Evolutionary conservation across 1,140 invertebrate genomes (phyloP), one percentile per base, ranked within the genome.

Genomic region (Hyles vespertilio): DNA sequence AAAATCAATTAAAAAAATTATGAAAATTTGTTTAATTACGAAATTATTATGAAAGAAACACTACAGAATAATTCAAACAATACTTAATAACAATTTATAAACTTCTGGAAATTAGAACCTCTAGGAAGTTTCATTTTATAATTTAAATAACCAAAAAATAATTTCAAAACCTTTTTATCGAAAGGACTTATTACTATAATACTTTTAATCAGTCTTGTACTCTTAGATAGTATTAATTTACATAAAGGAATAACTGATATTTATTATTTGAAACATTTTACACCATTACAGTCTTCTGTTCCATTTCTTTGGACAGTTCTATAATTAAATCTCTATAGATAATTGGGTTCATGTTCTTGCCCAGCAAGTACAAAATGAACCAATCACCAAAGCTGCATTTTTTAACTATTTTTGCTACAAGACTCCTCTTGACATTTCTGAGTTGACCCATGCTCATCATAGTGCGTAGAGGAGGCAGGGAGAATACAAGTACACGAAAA

Each of bases 321-420:
- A 87, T 61, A 51, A 91, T 72, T 36, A 93, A 67, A 57, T 93
- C 91, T 64, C 89, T 89, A 73, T 91, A 93, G 22, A 92, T 77
- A 22, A 92, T 73, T 0, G 91, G 89, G 71, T 94, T 92, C 50
- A 95, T 89, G 71, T 94, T 95, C 67, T 93, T 92, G 8, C 92
- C 91, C 45, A 94, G 77, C 61, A 92, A 90, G 70, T 92, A 91
- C 1, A 95, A 75, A 3, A 95, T 69, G 77, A 94, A 95, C 92
- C 93, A 94, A 77, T 95, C 93, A 0, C 93, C 93, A 61, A 90
- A 91, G 44, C 88, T 88, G 40, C 91, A 89, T 56, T 89, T 84
- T 44, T 90, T 84, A 0, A 92, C 89, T 56, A 94, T 90, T 34
- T 84, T 81, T 8, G 86, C 77, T 0, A 93, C 79, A 55, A 91